Percentiles rank a stretch among this genome's conserved stretches.
phyloP scores from a whole-genome alignment of 2,113 vertebrate genomes.

The Periophthalmodon schlosseri region DNA sequence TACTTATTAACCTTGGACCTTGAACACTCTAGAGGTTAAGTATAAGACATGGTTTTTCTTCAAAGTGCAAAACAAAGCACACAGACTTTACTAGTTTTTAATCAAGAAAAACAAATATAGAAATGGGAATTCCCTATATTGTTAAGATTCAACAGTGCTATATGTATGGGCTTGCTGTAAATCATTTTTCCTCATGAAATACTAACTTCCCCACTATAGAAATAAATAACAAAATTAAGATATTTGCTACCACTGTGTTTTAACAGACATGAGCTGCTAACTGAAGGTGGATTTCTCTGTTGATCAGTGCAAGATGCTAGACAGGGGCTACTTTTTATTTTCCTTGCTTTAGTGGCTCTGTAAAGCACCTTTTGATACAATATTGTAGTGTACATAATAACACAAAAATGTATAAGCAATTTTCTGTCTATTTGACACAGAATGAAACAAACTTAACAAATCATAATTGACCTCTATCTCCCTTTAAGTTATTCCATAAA shows the following conservation, averaged over 20 bases:
- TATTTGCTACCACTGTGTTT: not conserved
- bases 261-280: not conserved
- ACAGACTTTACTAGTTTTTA: not conserved
- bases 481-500: conserved; percentile 1
- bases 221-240: not conserved
- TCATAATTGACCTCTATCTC: conserved; percentile 18
- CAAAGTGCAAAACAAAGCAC: conserved; percentile 12
- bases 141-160: not conserved
- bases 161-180: not conserved
- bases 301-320: not conserved
- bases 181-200: not conserved
- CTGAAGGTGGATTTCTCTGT: not conserved
- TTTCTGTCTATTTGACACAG: conserved; percentile 1
- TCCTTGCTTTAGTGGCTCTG: not conserved
- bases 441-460: conserved; percentile 12
- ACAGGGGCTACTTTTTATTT: not conserved
- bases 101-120: not conserved
- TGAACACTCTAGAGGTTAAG: conserved; percentile 38
- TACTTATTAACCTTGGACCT: conserved; percentile 69
- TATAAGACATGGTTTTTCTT: not conserved
- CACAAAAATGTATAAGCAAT: not conserved
- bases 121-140: not conserved
- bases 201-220: not conserved
- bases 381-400: not conserved
- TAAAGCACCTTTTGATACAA: too few species aligned